phyloP scores from a whole-genome alignment of 23 tunicate species.

The Styela plicata region DNA sequence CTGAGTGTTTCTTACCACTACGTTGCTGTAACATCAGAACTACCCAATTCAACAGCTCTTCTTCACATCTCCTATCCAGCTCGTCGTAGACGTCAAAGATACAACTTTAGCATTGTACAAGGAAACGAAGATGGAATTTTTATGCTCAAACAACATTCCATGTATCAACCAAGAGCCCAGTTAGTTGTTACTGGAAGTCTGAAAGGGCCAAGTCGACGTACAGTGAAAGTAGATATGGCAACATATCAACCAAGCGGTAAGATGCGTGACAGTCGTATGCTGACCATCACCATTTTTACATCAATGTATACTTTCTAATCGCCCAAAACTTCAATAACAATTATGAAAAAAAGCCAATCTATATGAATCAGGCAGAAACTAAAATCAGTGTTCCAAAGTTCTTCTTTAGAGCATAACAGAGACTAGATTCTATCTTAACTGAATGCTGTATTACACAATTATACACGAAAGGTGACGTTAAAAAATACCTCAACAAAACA shows the following conservation, averaged over 20 bases:
- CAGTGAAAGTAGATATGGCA: slow-evolving; percentile 75
- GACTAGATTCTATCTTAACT: not conserved
- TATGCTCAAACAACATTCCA: slow-evolving; percentile 58
- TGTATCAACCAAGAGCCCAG: slow-evolving; percentile 55
- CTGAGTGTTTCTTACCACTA: slow-evolving; percentile 69
- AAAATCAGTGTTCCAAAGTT: slow-evolving; percentile 6
- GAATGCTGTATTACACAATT: not conserved
- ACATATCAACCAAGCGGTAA: slow-evolving; percentile 68
- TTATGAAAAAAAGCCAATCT: not conserved
- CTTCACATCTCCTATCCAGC: slow-evolving; percentile 60
- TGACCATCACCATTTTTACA: slow-evolving; percentile 57
- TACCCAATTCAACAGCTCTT: slow-evolving; percentile 33
- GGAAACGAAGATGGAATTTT: slow-evolving; percentile 56
- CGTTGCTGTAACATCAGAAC: slow-evolving; percentile 59
- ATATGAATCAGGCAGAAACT: not conserved
- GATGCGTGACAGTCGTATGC: slow-evolving; percentile 83
- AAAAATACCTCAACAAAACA: not conserved
- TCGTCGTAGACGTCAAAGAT: slow-evolving; percentile 63
- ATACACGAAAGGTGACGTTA: not conserved
- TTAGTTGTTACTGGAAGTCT: slow-evolving; percentile 34
- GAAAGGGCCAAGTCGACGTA: slow-evolving; percentile 58
- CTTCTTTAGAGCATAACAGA: not conserved
- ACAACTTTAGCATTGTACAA: slow-evolving; percentile 55
- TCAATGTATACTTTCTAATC: slow-evolving; percentile 66
- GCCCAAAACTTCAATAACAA: not conserved